These are phyloP conservation scores for Condylura cristata DNA, from an alignment of 2,113 vertebrate species.

Conservation along the genomic window DNA sequence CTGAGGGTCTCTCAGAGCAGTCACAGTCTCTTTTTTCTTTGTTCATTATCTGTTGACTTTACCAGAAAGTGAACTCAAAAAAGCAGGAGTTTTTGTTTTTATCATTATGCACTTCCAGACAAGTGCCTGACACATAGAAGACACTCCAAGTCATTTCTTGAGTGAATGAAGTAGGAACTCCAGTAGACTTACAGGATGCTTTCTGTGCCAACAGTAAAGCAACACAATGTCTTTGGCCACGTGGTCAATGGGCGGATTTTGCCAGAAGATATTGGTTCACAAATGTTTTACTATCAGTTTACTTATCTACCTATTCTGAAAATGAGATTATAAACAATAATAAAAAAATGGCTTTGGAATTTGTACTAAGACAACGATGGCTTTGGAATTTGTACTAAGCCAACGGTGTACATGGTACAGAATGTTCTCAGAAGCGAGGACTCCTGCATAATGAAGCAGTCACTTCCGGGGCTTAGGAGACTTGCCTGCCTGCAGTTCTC, in stretches of 20 bases:
- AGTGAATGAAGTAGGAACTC: slow-evolving; percentile 37
- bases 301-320: slow-evolving; percentile 68
- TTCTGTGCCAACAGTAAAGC: slow-evolving; percentile 20
- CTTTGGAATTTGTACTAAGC: slow-evolving; percentile 73
- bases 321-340: slow-evolving; percentile 68
- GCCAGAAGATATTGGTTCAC: slow-evolving; percentile 63
- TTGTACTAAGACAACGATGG: slow-evolving; percentile 65
- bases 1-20: background rate
- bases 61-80: background rate
- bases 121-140: background rate
- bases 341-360: slow-evolving; percentile 74
- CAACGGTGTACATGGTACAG: slow-evolving; percentile 52
- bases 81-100: background rate
- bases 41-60: background rate
- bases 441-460: slow-evolving; percentile 44
- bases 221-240: background rate
- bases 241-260: slow-evolving; percentile 29
- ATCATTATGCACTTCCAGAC: background rate
- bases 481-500: background rate
- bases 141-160: background rate
- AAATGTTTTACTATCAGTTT: slow-evolving; percentile 70
- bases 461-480: slow-evolving; percentile 4
- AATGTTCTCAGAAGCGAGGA: slow-evolving; percentile 61
- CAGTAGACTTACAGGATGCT: background rate
- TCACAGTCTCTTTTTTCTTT: background rate